Evolutionary conservation across 2,113 vertebrate species (phyloP), one percentile per base, ranked within the genome.

Genomic region (Fulica atra): DNA sequence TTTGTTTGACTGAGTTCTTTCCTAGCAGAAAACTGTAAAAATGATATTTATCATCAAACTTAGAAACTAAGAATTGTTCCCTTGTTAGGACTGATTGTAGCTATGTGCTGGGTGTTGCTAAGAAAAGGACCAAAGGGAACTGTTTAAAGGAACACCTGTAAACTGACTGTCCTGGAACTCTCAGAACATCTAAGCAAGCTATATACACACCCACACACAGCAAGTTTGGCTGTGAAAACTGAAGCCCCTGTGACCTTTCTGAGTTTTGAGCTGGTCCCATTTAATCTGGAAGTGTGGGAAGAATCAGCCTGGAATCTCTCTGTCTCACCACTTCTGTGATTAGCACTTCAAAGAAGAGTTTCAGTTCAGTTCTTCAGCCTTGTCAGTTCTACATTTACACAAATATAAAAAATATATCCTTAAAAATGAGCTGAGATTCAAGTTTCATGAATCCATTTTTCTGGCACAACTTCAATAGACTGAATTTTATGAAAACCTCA

Each of bases 341-440:
- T 72, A 60, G 79, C 78, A 89, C 63, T 84, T 93, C 78, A 83
- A 80, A 94, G 74, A 56, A 77, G 65, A 78, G 54, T 66, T 82
- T 89, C 29, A 69, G 44, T 72, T 92, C 48, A 29, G 57, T 81
- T 93, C 73, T 73, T 71, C 81, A 87, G 26, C 50, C 48, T 81
- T 89, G 61, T 60, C 16, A 14, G 61, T 78, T 92, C 69, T 92
- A 74, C 78, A 57, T 83, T 95, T 90, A 76, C 21, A 63, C 33
- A 84, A 71, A 57, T 40, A 74, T 3, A 83, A 64, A 66, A 57
- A 78, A 86, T 56, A 91, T 81, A 78, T 74, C 56, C 85, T 89
- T 85, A 64, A 91, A 93, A 95, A 79, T 74, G 20, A 85, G 50
- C 48, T 85, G 81, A 81, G 60, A 26, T 48, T 88, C 57, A 79